Evolutionary conservation across 2,797 vertebrate species (phyloP).

Genomic region (Dendrocincla tyrannina): DNA sequence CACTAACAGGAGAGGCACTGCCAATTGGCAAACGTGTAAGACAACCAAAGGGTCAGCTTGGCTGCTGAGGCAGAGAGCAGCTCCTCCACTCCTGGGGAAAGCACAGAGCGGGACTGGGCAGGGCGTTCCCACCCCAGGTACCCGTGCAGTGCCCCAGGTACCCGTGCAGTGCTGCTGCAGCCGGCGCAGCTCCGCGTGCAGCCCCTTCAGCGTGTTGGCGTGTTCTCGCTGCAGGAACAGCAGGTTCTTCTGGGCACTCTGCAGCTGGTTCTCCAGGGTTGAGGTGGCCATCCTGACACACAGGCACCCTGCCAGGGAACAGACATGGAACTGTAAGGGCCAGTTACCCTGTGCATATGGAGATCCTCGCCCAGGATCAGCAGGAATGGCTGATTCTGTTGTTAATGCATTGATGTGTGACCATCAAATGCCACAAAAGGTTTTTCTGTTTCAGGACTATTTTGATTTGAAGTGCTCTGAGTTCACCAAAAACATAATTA

Average conservation of each 20-base stretch:
- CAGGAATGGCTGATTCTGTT: background rate
- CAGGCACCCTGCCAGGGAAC: slow-evolving; percentile 43
- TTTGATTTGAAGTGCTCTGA: background rate
- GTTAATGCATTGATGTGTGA: accelerated
- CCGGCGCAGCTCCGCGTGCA: slow-evolving; percentile 91
- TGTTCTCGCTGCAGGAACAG: slow-evolving; percentile 97
- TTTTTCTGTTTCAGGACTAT: background rate
- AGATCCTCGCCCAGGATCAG: background rate
- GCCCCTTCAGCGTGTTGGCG: slow-evolving; percentile 89
- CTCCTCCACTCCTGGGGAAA: accelerated
- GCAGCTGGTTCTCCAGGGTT: slow-evolving; percentile 94
- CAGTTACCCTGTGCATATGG: accelerated
- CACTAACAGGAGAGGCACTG: background rate
- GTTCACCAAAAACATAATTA: background rate
- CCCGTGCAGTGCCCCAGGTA: slow-evolving; percentile 87
- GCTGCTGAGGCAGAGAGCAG: background rate
- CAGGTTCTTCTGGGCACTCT: slow-evolving; percentile 96
- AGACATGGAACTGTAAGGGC: accelerated
- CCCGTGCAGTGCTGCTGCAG: slow-evolving; percentile 97
- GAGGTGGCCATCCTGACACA: slow-evolving; percentile 86
- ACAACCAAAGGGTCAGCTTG: background rate
- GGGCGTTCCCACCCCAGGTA: slow-evolving; percentile 26
- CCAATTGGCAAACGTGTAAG: background rate
- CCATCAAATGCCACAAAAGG: background rate
- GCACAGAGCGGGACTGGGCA: accelerated